Evolutionary conservation across 2,888 invertebrate genomes (phyloP), one percentile per base, ranked within the genome.

Genomic region (Drosophila prostipennis): DNA sequence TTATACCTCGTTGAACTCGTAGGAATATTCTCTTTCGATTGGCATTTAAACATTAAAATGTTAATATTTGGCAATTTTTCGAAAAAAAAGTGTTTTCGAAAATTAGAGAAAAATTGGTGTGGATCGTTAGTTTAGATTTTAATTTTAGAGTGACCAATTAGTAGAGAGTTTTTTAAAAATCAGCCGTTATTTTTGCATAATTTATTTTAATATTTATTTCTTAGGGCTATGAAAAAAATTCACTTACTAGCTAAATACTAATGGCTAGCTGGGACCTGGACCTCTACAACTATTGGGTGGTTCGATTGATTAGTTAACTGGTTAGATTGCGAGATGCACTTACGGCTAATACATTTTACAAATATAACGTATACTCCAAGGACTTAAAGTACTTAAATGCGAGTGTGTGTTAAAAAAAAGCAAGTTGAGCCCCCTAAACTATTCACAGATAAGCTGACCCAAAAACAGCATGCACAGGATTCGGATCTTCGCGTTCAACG

Each of bases 401-500:
- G 68, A 59, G 46, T n/a, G 69, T 52, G 59, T 19, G 29, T 7
- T 29, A 36, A 42, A 58, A 43, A 43, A 19, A 37, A 37, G 48
- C 34, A 16, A 48, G 32, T 34, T 45, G 42, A 37, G 49, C 16
- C 34, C 64, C 65, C 40, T 40, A 56, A 42, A 51, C 45, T 77
- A 67, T 72, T 87, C 87, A 86, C 87, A 87, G 87, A 78, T 83
- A 78, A 78, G 89, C 81, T 37, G 26, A 13, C 19, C 32, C 46
- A 55, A 32, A 16, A 46, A 29, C 32, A 32, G 46, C 32, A 29
- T 34, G 32, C 6, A 8, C 29, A 29, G 14, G 23, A n/a, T 43
- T 54, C 49, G 56, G 63, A 56, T 78, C 75, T 74, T 76, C 71
- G 88, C 89, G 90, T 89, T 89, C 87, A 89, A 89, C 89, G 89